Percentiles rank a stretch among this genome's conserved stretches.
Evolutionary conservation across 2,797 vertebrate species (phyloP).

Genomic region (Spondyliosoma cantharus): DNA sequence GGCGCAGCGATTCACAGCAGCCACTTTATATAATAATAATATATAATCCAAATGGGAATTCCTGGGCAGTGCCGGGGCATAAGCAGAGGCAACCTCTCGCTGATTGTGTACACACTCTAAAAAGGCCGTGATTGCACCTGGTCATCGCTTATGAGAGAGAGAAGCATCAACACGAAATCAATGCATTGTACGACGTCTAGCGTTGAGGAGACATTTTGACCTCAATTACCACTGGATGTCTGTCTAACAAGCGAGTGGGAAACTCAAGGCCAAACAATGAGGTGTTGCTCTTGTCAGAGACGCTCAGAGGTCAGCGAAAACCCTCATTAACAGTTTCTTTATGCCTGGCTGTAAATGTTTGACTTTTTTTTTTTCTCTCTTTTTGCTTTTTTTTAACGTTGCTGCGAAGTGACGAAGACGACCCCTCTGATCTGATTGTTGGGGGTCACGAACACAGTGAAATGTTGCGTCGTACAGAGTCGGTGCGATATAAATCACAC

Average conservation of each 20-base stretch:
- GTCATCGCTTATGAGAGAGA: slow-evolving; percentile 51
- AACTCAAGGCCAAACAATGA: slow-evolving; percentile 75
- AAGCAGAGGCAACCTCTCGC: slow-evolving; percentile 38
- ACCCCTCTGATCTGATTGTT: slow-evolving; percentile 39
- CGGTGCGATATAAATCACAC: not conserved
- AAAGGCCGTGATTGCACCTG: slow-evolving; percentile 50
- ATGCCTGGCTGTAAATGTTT: slow-evolving; percentile 53
- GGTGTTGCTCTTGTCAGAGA: slow-evolving; percentile 57
- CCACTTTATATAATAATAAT: slow-evolving; percentile 19
- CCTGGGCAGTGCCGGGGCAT: slow-evolving; percentile 23
- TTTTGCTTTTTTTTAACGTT: slow-evolving; percentile 40
- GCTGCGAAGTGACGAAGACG: slow-evolving; percentile 36
- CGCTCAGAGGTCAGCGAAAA: slow-evolving; percentile 60
- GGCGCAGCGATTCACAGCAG: slow-evolving; percentile 19
- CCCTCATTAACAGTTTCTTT: slow-evolving; percentile 64
- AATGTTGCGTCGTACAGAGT: slow-evolving; percentile 19
- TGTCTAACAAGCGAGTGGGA: slow-evolving; percentile 47
- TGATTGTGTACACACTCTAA: slow-evolving; percentile 33
- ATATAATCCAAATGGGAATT: slow-evolving; percentile 41
- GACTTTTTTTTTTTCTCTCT: slow-evolving; percentile 15
- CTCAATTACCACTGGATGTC: slow-evolving; percentile 72
- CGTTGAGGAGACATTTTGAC: slow-evolving; percentile 57
- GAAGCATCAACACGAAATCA: slow-evolving; percentile 60
- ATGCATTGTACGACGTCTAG: slow-evolving; percentile 34
- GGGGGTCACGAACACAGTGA: slow-evolving; percentile 25